Base-by-base conservation (phyloP, 2,797 vertebrate genomes). In the Nannoperca obscura region DNA sequence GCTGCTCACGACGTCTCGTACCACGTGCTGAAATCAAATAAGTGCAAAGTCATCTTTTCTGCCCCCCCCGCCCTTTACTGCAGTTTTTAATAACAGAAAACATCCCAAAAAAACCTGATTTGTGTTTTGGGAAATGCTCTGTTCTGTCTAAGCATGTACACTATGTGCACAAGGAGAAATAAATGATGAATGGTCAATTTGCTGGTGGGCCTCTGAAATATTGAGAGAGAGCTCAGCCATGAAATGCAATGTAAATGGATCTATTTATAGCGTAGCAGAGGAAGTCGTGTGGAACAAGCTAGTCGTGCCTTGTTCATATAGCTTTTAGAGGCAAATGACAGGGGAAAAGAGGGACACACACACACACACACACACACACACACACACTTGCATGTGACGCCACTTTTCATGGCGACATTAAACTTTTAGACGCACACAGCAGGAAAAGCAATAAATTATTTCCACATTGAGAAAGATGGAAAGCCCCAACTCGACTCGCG, bases 131-230 rank as follows among this genome's bases (percentile, higher is more conserved):
- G 4, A 34, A 42, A 61, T 34, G 38, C 62, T 38, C 27, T 53
- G 19, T 53, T 63, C 52, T 36, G 49, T 71, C 42, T 42, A 30
- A 38, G 57, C 61, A 64, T 52, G 34, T 76, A 47, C 50, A 22
- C 50, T 40, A 53, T 62, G 66, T 73, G 52, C 62, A 73, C 73
- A 86, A 85, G 61, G 49, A 81, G 78, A 46, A 50, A 69, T 93
- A 76, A 92, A 93, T 91, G 77, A 93, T 93, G 92, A 86, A 93
- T 93, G 84, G 58, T 93, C 73, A 90, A 88, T 92, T 93, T 91
- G 90, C 88, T 83, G 70, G 72, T 81, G 82, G 85, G 82, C 67
- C 83, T 85, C 76, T 92, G 83, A 93, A 93, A 93, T 93, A 90
- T 92, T 92, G 90, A 93, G 82, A 76, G 83, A 20, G 64, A 89